Conservation (phyloP, 2,888 invertebrate genomes). For the Scaptomyza tumidula region DNA sequence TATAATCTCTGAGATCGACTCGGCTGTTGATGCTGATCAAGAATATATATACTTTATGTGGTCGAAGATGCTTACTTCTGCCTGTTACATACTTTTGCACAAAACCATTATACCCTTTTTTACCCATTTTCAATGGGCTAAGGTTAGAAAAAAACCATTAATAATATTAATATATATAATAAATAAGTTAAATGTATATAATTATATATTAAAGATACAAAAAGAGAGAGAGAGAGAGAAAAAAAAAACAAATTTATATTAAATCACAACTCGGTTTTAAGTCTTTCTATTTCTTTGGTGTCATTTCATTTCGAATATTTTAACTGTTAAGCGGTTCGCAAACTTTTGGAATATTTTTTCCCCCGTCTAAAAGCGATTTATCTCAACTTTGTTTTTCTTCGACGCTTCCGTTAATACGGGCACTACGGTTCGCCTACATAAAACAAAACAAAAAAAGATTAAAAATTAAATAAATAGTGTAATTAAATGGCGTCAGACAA, state of each 20-base stretch:
- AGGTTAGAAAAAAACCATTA: no score
- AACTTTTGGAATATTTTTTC: background rate
- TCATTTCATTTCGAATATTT: conserved; percentile 17
- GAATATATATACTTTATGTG: no score
- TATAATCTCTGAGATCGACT: no score
- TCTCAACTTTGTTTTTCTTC: conserved; percentile 68
- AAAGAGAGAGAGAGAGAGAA: conserved; percentile 2
- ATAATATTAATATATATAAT: background rate
- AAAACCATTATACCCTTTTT: no score
- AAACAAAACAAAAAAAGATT: conserved; percentile 40
- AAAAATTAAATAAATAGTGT: conserved; percentile 60
- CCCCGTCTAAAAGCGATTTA: conserved; percentile 70
- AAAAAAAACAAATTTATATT: conserved; percentile 25
- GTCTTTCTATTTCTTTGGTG: conserved; percentile 35
- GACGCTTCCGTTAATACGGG: conserved; percentile 69
- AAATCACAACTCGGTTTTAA: conserved; percentile 62
- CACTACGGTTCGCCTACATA: conserved; percentile 67
- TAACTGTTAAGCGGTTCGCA: conserved; percentile 3
- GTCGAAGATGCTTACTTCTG: no score
- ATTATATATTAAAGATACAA: conserved; percentile 4
- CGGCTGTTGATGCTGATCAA: no score
- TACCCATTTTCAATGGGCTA: no score
- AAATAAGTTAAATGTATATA: conserved; percentile 10
- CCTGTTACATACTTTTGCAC: no score
- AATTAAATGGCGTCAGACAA: conserved; percentile 33